Evolutionary conservation across 1,140 invertebrate genomes (phyloP).

Genomic region (Aphis gossypii): DNA sequence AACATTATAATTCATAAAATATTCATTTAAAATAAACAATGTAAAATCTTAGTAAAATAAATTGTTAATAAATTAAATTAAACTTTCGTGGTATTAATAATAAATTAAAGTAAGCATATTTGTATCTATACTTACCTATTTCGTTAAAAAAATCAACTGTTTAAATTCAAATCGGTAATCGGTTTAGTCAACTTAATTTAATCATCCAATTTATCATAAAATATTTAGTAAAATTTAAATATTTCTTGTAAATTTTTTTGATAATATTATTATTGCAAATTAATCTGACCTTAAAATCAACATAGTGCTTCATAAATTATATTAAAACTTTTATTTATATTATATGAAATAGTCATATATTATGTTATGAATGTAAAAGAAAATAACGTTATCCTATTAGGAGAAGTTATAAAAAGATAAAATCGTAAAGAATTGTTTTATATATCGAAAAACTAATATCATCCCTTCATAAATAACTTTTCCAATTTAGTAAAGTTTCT

Average conservation of each 20-base stretch:
- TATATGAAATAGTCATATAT: neutral
- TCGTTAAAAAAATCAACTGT: neutral
- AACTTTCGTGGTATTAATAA: neutral
- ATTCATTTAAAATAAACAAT: neutral
- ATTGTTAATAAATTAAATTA: neutral
- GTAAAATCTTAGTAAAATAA: neutral
- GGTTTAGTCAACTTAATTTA: neutral
- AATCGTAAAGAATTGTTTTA: neutral
- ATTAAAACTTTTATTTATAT: neutral
- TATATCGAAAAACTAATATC: slow-evolving; percentile 6
- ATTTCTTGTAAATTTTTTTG: neutral
- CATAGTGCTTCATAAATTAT: neutral
- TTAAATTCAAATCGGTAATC: neutral
- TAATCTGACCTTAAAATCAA: neutral
- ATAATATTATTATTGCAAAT: neutral
- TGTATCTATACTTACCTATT: neutral
- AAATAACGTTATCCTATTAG: neutral
- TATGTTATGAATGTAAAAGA: neutral
- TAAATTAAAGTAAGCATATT: neutral
- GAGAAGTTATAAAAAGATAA: slow-evolving; percentile 36
- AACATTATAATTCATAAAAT: too few species aligned
- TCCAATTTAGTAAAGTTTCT: slow-evolving; percentile 7
- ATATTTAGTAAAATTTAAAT: neutral
- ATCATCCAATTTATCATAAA: neutral
- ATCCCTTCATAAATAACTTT: slow-evolving; percentile 33